phyloP scores from a whole-genome alignment of 2,797 vertebrate genomes.

The Sternotherus odoratus region DNA sequence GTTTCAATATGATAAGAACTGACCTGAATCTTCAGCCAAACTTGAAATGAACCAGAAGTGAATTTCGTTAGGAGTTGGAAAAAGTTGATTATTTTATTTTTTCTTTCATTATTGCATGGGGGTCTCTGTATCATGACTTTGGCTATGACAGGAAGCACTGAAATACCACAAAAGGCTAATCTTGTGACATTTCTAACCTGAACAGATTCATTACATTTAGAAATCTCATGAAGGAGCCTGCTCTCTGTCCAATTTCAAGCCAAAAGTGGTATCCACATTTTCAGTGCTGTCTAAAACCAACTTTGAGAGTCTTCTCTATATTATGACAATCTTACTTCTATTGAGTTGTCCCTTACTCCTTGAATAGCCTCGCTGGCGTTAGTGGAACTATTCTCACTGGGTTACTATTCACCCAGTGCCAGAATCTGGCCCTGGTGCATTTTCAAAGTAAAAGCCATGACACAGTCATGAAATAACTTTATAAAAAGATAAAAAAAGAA shows the following conservation, averaged over 20 bases:
- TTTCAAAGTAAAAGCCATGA: neutral
- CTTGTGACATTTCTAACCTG: too few species aligned
- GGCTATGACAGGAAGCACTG: neutral
- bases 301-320: neutral
- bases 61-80: neutral
- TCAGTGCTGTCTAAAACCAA: neutral
- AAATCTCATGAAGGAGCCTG: neutral
- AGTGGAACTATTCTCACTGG: neutral
- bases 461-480: neutral
- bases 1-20: too few species aligned
- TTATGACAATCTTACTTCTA: neutral
- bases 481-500: neutral
- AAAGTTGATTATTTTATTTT: neutral
- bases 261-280: neutral
- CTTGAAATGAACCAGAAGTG: neutral
- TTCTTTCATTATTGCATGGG: neutral
- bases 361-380: neutral
- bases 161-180: neutral
- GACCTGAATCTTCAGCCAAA: neutral
- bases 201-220: neutral
- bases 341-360: neutral
- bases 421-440: neutral
- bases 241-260: neutral
- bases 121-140: neutral
- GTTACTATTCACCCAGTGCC: neutral